Evolutionary conservation across 2,888 invertebrate genomes (phyloP), one percentile per base, ranked within the genome.

Genomic region (Plebejus anna): DNA sequence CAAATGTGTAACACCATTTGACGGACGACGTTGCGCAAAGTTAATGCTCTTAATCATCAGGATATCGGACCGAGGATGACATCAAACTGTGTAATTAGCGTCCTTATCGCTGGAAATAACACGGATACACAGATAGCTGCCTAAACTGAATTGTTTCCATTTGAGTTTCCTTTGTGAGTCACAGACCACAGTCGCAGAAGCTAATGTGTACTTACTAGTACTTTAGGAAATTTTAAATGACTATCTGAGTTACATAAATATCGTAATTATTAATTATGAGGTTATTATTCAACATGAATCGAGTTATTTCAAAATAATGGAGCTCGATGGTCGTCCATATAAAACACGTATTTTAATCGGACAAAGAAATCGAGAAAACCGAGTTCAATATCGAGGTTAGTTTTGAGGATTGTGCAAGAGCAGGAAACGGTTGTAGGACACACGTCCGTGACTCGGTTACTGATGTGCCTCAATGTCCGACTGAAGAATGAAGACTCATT

Each of bases 341-440:
- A 11, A 38, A 47, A 47, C 42, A 72, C 72, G 42, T 72, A 72
- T 72, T 71, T 47, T 47, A 42, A 42, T 47, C 42, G 22, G 32
- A 55, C 73, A 73, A 73, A 55, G 72, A 72, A 47, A 72, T 72
- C 72, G 55, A 55, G 47, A 73, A 51, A 76, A 77, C 32, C 70
- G 71, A 78, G 78, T 78, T 80, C 78, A 80, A 81, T 82, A 81
- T 84, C 84, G 86, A 87, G 85, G 87, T 86, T 84, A 86, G 77
- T 51, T 66, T 83, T 28, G 22, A 55, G 6, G 47, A 81, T 82
- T 80, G 83, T 85, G 84, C 82, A 86, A 83, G 84, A 87, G 88
- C 90, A 90, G 91, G 91, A 92, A 91, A 85, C 84, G 79, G 79
- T 78, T 81, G 81, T 85, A 84, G 84, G 84, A 86, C 85, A 81